Base-by-base conservation (phyloP, 2,888 invertebrate species). In the Ophion costatus region DNA sequence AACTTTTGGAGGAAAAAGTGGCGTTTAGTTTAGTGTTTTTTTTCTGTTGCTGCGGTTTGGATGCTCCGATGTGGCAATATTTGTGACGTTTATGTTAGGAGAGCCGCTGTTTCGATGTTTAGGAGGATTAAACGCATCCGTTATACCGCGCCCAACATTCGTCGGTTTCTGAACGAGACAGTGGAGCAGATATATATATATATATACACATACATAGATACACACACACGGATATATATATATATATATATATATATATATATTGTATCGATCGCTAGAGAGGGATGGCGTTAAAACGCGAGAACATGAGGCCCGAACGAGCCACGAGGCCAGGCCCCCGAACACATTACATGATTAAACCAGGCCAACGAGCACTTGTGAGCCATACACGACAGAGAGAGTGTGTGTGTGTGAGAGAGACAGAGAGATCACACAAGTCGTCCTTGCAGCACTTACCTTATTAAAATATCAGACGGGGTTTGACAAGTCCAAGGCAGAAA, bases 321-420 rank as follows among this genome's bases (percentile, higher is more conserved):
- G 77, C 56, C 75, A 82, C 75, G 90, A 89, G 89, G 92, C 91
- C 91, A 88, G 90, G 91, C 91, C 92, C 90, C 84, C 89, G 91
- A 93, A 91, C 93, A 92, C 93, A 93, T 93, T 93, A 93, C 93
- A 93, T 93, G 93, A 93, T 93, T 93, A 93, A 93, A 93, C 93
- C 91, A 84, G 90, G 90, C 90, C 92, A 90, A 90, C 90, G 90
- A 89, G 90, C 89, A 89, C 89, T 64, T 45, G 89, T 51, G 51
- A 71, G 67, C 75, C 73, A 57, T 42, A 70, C 51, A 59, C 70
- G 67, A n/a, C 56, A 2, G 56, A 78, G 77, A 78, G 63, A 69
- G 69, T 77, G 24, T 51, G 51, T 66, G 66, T 80, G 64, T 51
- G 20, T 61, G 51, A 51, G 66, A 64, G 69, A 69, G 73, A 84